A percentile compares a stretch with the other conserved stretches of the same genome.
These are phyloP conservation scores for Lagocephalus sceleratus DNA, from an alignment of 2,797 vertebrate genomes.

Conservation along the genomic window DNA sequence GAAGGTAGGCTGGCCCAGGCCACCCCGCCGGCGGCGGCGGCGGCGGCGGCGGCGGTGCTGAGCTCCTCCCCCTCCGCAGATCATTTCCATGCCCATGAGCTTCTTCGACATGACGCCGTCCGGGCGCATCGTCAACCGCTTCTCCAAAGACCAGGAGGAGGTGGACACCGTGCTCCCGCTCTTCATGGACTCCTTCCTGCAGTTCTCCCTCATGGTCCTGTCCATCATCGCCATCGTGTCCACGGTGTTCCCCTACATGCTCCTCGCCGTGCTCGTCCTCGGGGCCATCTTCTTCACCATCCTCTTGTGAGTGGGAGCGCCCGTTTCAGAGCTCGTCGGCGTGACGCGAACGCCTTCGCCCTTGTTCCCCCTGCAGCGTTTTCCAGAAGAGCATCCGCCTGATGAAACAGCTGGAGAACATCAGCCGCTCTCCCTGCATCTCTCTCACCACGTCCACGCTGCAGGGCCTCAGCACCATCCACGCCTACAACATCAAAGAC, in stretches of 20 bases:
- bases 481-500: constrained; percentile 71
- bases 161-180: constrained; percentile 75
- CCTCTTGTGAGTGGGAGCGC: constrained; percentile 64
- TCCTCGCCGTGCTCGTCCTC: constrained; percentile 61
- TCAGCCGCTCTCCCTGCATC: constrained; percentile 80
- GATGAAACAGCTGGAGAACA: constrained; percentile 80
- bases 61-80: constrained; percentile 61
- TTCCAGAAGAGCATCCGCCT: constrained; percentile 75
- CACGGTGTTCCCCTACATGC: constrained; percentile 72
- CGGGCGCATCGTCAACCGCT: constrained; percentile 84
- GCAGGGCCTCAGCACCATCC: constrained; percentile 80
- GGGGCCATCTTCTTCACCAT: constrained; percentile 56
- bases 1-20: constrained; percentile 56
- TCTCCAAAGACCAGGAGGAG: constrained; percentile 84
- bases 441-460: constrained; percentile 76
- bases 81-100: constrained; percentile 77
- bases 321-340: too few species aligned
- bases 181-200: constrained; percentile 78
- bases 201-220: constrained; percentile 66
- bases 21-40: too few species aligned
- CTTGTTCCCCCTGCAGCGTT: constrained; percentile 54
- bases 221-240: constrained; percentile 68
- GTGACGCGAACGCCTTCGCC: too few species aligned
- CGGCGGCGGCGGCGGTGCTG: too few species aligned
- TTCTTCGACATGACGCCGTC: constrained; percentile 84